phyloP scores from a whole-genome alignment of 35 echinoderm and acorn worm species.

The Eucidaris tribuloides region DNA sequence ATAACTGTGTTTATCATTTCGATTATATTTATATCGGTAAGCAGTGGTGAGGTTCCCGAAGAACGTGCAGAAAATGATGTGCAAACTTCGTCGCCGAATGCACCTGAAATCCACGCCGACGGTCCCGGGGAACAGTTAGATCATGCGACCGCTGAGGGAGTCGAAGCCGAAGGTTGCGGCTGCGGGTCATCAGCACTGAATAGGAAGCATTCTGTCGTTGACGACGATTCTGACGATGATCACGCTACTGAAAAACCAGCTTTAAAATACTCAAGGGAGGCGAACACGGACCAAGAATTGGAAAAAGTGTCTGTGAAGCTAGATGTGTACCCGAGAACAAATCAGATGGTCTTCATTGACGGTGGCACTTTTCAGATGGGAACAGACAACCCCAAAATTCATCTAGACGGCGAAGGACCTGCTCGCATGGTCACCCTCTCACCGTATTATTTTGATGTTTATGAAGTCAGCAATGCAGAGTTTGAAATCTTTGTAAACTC shows the following conservation, averaged over 20 bases:
- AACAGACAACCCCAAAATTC: conserved; percentile 60
- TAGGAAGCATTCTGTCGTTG: neutral
- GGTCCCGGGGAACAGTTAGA: neutral
- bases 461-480: conserved; percentile 90
- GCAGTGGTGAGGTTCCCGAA: no score
- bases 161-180: conserved; percentile 23
- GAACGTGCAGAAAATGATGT: no score
- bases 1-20: neutral
- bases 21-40: no score
- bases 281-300: neutral
- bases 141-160: neutral
- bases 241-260: conserved; percentile 3
- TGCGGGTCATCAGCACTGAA: conserved; percentile 56
- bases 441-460: conserved; percentile 82
- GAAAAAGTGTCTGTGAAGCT: no score
- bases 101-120: no score
- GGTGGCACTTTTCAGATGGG: conserved; percentile 93
- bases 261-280: conserved; percentile 34
- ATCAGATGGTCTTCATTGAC: conserved; percentile 73
- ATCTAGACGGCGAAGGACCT: conserved; percentile 78
- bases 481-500: conserved; percentile 71
- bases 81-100: no score
- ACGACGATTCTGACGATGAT: neutral
- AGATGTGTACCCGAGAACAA: conserved; percentile 35
- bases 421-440: conserved; percentile 51